phyloP scores from a whole-genome alignment of 1,140 invertebrate species.

The Penaeus chinensis region DNA sequence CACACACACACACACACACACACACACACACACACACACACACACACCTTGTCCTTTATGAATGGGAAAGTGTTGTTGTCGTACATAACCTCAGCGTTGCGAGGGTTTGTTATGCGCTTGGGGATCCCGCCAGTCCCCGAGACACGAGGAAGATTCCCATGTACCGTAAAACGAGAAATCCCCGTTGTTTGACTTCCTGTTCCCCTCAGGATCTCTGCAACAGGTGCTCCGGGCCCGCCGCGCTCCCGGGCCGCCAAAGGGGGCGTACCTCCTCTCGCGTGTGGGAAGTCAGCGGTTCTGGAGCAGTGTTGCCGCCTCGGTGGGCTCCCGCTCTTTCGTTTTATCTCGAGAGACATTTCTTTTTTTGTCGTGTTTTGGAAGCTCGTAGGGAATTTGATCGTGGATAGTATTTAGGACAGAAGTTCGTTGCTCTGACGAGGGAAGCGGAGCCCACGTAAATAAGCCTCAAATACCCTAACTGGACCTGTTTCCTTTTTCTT shows the following conservation, averaged over 20 bases:
- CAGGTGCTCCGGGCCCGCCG: constrained; percentile 27
- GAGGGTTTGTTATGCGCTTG: too few relatives aligned
- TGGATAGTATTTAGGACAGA: too few relatives aligned
- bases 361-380: too few relatives aligned
- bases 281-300: constrained; percentile 40
- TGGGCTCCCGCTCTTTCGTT: neutral
- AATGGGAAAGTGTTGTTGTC: too few relatives aligned
- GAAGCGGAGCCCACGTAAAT: neutral
- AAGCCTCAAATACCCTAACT: neutral
- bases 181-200: constrained; percentile 43
- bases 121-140: too few relatives aligned
- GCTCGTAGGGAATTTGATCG: too few relatives aligned
- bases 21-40: too few relatives aligned
- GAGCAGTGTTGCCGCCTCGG: constrained; percentile 25
- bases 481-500: neutral
- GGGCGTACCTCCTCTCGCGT: constrained; percentile 7
- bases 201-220: constrained; percentile 22
- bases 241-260: constrained; percentile 11
- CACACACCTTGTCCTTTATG: too few relatives aligned
- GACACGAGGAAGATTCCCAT: neutral
- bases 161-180: constrained; percentile 39
- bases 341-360: too few relatives aligned
- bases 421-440: too few relatives aligned
- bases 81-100: too few relatives aligned
- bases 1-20: too few relatives aligned